Evolutionary conservation across 2,797 vertebrate genomes (phyloP).

Genomic region (Coccyzus lansbergi): DNA sequence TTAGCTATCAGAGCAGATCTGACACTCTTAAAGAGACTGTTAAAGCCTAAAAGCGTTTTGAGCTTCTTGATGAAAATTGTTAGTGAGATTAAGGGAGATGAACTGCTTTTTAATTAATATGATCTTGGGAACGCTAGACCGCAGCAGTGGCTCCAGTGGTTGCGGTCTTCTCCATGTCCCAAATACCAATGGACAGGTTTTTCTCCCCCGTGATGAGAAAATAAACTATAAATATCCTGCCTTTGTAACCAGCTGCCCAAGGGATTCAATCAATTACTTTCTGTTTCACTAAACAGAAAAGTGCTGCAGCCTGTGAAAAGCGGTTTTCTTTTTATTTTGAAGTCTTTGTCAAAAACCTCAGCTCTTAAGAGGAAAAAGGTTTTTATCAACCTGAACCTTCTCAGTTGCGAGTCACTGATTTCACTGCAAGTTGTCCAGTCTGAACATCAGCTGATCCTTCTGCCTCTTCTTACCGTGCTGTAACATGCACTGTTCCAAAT

Average conservation of each 20-base stretch:
- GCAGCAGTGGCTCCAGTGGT: not conserved
- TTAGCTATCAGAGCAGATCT: not conserved
- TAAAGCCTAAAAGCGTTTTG: not conserved
- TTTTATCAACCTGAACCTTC: not conserved
- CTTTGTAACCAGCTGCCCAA: not conserved
- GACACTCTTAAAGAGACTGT: not conserved
- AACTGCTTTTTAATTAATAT: not conserved
- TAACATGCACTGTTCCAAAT: accelerated
- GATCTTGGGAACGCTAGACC: not conserved
- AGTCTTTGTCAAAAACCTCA: not conserved
- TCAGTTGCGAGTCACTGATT: not conserved
- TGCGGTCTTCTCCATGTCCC: not conserved
- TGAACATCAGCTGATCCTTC: not conserved
- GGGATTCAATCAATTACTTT: not conserved
- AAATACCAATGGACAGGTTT: not conserved
- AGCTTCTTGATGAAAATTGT: not conserved
- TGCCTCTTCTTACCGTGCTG: not conserved
- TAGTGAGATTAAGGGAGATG: not conserved
- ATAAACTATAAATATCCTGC: not conserved
- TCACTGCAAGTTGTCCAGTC: not conserved
- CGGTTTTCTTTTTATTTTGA: not conserved
- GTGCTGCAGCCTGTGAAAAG: not conserved
- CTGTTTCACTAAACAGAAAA: not conserved
- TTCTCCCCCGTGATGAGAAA: not conserved
- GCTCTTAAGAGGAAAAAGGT: not conserved